Evolutionary conservation across 1,140 invertebrate genomes (phyloP), one percentile per base, ranked within the genome.

Genomic region (Melanaphis sacchari): DNA sequence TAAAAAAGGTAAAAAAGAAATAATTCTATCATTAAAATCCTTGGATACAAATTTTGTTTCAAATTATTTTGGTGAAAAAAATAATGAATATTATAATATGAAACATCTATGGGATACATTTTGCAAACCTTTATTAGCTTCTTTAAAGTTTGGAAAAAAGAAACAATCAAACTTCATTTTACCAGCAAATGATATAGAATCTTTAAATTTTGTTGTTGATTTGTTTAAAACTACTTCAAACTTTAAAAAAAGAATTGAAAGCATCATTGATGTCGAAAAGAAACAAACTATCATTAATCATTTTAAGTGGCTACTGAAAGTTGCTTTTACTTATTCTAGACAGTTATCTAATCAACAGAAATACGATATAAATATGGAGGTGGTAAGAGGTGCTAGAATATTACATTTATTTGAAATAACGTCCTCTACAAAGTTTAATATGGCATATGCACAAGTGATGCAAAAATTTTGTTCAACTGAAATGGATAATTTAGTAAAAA

Each of bases 321-420:
- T 91, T 41, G 24, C 52, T 46, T 91, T 91, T 91, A 21, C 26
- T 31, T 26, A 91, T 46, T 59, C 54, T 36, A 7, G 31, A n/a
- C 54, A 66, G 4, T 46, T 93, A 36, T 90, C 87, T 26, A 66
- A 81, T 46, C 93, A 93, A 82, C 93, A 93, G 41, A 59, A 66
- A 38, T 52, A 38, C 31, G 93, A 93, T 93, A 41, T 94, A 52
- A 91, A 94, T 24, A 40, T 82, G 36, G 94, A 94, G 91, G 36
- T 94, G 2, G 76, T 59, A 24, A 92, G 94, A 2, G 59, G 52
- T 76, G 31, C 15, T 76, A 76, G 90, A 43, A 43, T 91, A 15
- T n/a, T 91, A 2, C 43, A 6, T 43, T 46, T 91, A 43, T 66
- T 26, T 81, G 52, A 91, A 24, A 66, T 91, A 31, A 54, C 22